phyloP scores from a whole-genome alignment of 2,797 vertebrate genomes.

The Gallinago solitaria region DNA sequence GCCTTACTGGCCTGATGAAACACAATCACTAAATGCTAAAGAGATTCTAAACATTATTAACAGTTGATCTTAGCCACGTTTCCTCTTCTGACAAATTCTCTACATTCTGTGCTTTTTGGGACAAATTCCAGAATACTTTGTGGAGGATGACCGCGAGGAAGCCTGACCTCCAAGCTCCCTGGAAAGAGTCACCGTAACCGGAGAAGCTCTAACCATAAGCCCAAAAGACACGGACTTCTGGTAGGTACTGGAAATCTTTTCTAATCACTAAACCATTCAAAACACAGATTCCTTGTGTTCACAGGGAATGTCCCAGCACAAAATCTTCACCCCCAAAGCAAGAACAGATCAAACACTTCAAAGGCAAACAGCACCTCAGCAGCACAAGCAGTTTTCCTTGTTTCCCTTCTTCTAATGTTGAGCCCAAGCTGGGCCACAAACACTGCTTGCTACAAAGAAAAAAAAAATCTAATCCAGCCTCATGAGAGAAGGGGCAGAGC shows the following conservation, averaged over 20 bases:
- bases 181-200: neutral
- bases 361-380: neutral
- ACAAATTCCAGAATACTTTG: neutral
- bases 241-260: conserved; percentile 23
- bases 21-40: neutral
- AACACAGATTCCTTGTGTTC: neutral
- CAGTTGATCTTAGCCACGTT: neutral
- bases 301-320: neutral
- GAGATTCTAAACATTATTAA: neutral
- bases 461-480: neutral
- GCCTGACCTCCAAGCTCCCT: neutral
- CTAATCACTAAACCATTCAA: neutral
- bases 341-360: neutral
- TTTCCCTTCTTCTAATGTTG: neutral
- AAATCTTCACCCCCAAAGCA: neutral
- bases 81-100: neutral
- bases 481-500: neutral
- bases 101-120: neutral
- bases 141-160: neutral
- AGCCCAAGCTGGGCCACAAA: neutral
- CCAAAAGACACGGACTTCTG: neutral
- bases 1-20: neutral
- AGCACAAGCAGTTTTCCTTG: neutral
- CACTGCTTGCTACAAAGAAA: neutral
- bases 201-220: neutral